Percentiles rank a stretch among this genome's conserved stretches.
These are phyloP conservation scores for Aphelocoma californica DNA, from an alignment of 2,797 vertebrate species.

Conservation along the genomic window DNA sequence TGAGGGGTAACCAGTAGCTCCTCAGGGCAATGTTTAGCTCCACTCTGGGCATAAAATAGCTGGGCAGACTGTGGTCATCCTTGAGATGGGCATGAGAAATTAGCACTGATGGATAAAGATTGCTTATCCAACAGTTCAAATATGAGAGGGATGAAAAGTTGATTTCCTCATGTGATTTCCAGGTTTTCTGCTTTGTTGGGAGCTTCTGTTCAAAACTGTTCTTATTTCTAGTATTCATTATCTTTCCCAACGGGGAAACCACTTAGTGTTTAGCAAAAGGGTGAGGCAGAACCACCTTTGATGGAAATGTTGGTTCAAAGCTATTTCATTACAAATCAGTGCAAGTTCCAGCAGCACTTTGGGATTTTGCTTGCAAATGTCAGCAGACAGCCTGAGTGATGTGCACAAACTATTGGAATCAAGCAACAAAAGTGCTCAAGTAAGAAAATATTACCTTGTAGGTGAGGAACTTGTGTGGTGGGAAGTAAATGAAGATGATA, in stretches of 20 bases:
- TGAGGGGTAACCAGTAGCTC: not conserved
- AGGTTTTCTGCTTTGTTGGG: not conserved
- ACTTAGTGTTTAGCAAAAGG: not conserved
- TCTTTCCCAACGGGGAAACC: not conserved
- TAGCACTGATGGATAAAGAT: not conserved
- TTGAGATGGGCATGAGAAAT: not conserved
- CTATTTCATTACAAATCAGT: not conserved
- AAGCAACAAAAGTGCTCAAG: not conserved
- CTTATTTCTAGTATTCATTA: not conserved
- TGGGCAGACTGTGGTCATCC: not conserved
- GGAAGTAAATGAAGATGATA: not conserved
- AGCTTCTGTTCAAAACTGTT: not conserved
- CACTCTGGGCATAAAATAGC: not conserved
- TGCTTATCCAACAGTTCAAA: not conserved
- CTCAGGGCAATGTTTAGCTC: not conserved
- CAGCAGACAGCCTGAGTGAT: not conserved
- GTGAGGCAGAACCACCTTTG: constrained; percentile 27
- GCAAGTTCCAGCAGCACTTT: not conserved
- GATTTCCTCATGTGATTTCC: not conserved
- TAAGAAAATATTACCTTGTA: not conserved
- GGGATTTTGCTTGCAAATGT: not conserved
- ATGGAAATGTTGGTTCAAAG: constrained; percentile 15
- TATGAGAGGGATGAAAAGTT: not conserved
- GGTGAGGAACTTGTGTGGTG: not conserved
- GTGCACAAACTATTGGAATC: not conserved